A percentile compares a stretch with the other conserved stretches of the same genome.
Evolutionary conservation across 2,888 invertebrate genomes (phyloP).

Genomic region (Clepsis dumicolana): DNA sequence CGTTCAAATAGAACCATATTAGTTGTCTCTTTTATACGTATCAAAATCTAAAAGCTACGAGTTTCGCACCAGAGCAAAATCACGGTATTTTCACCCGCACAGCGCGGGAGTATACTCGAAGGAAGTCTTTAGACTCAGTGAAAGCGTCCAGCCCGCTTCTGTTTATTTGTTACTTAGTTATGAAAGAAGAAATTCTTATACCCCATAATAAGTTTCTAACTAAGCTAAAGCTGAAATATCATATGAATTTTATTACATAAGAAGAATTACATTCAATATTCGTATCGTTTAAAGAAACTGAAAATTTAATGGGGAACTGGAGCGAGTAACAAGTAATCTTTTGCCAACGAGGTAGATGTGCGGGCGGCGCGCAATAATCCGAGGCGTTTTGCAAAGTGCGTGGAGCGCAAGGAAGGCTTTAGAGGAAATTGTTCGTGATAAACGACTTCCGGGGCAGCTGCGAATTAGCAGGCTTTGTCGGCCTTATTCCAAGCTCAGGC

Average conservation of each 20-base stretch:
- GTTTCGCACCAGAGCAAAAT: no score
- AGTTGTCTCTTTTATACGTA: no score
- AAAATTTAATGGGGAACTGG: neutral
- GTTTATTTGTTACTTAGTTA: no score
- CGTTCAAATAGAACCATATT: no score
- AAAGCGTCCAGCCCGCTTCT: no score
- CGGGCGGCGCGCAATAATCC: slow-evolving; percentile 11
- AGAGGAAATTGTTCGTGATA: slow-evolving; percentile 27
- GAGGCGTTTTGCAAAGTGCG: slow-evolving; percentile 20
- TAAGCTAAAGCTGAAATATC: neutral
- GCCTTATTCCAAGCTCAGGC: slow-evolving; percentile 7
- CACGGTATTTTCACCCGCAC: no score
- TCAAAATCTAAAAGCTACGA: no score
- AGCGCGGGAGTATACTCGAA: no score
- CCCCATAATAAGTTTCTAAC: neutral
- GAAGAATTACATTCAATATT: neutral
- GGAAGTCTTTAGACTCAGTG: no score
- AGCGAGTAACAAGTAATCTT: neutral
- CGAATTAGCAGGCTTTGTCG: slow-evolving; percentile 28
- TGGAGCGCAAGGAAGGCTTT: slow-evolving; percentile 14
- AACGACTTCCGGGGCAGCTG: slow-evolving; percentile 33
- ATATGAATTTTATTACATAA: neutral
- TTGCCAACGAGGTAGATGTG: slow-evolving; percentile 1
- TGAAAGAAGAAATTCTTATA: no score
- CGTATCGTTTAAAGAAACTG: neutral